These are phyloP conservation scores for Camponotus floridanus DNA, from an alignment of 1,140 invertebrate genomes.

Conservation along the genomic window DNA sequence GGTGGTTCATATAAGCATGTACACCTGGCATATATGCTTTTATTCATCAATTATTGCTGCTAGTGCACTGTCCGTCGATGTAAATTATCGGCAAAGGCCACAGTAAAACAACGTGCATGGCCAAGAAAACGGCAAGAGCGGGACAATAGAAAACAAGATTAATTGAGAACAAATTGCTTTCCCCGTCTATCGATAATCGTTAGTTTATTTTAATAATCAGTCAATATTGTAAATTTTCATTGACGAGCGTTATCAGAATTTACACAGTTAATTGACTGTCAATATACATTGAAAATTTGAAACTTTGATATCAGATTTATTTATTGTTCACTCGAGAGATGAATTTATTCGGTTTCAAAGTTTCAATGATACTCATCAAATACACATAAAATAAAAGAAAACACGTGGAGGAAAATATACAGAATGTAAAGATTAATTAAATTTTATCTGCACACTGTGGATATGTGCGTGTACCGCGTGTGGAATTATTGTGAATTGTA, in stretches of 20 bases:
- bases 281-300: constrained; percentile 4
- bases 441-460: background rate
- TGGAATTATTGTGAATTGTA: constrained; percentile 38
- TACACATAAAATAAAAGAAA: background rate
- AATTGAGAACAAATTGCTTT: background rate
- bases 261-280: constrained; percentile 4
- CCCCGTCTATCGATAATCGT: background rate
- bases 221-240: constrained; percentile 10
- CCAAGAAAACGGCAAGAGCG: constrained; percentile 28
- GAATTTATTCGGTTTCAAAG: background rate
- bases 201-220: background rate
- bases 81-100: constrained; percentile 44
- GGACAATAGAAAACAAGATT: constrained; percentile 2
- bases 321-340: background rate
- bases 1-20: constrained; percentile 32
- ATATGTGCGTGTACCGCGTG: background rate
- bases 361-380: background rate
- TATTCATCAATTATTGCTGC: constrained; percentile 69
- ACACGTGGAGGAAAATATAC: background rate
- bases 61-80: constrained; percentile 26
- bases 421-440: constrained; percentile 1
- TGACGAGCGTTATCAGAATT: background rate
- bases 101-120: constrained; percentile 13
- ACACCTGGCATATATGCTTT: constrained; percentile 39
- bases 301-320: constrained; percentile 5